Conservation (phyloP, 2,113 vertebrate species). For the Entomyzon cyanotis region DNA sequence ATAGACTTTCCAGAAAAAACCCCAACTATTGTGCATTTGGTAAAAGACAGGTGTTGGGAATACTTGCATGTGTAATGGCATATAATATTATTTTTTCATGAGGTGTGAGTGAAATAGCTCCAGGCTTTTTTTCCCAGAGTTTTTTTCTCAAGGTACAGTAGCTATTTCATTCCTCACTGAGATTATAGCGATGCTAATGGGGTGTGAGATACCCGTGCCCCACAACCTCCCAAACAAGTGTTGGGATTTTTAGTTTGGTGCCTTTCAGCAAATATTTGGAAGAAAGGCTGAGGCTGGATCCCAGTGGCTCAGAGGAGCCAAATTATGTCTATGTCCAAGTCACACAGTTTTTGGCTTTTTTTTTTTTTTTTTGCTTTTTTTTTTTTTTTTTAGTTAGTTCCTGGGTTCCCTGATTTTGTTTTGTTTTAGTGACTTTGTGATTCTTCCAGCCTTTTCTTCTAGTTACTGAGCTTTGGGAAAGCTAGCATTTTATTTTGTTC, state of each 20-base stretch:
- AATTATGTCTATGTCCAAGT: not conserved
- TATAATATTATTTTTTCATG: conserved; percentile 10
- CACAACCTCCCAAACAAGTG: not conserved
- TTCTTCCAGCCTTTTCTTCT: not conserved
- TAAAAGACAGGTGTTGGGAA: not conserved
- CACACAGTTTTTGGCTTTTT: not conserved
- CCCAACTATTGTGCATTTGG: not conserved
- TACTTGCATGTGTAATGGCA: not conserved
- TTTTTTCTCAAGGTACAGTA: not conserved
- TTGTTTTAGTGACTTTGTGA: not conserved
- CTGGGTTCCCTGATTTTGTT: not conserved
- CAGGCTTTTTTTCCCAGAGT: not conserved
- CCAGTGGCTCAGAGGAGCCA: not conserved
- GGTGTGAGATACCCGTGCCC: not conserved
- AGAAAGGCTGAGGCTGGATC: not conserved
- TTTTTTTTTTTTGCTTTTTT: not conserved
- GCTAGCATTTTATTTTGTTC: not conserved
- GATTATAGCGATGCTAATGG: not conserved
- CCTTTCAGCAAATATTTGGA: conserved; percentile 4
- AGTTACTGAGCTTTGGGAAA: conserved; percentile 4
- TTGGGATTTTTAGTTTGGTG: not conserved
- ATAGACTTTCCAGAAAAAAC: not conserved
- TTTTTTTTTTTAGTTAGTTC: not conserved
- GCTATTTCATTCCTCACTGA: conserved; percentile 2
- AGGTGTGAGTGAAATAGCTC: not conserved